Evolutionary conservation across 2,113 vertebrate genomes (phyloP).

Genomic region (Damaliscus lunatus): DNA sequence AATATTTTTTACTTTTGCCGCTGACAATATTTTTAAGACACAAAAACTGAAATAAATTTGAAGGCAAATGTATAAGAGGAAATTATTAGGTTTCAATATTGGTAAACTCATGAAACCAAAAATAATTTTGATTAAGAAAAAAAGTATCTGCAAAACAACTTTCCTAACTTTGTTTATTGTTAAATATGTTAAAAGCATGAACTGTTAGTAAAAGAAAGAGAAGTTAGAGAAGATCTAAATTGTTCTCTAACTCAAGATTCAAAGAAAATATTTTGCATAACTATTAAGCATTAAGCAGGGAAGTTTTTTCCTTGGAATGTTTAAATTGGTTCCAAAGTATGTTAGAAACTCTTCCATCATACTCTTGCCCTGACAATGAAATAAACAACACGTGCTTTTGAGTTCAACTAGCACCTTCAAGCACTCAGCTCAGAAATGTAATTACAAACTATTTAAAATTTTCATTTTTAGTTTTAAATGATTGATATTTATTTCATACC

Average conservation of each 20-base stretch:
- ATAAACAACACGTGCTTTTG: constrained; percentile 20
- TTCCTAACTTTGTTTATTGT: neutral
- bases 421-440: constrained; percentile 35
- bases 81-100: neutral
- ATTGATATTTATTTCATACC: neutral
- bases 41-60: neutral
- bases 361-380: neutral
- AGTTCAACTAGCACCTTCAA: constrained; percentile 1
- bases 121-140: neutral
- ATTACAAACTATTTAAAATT: constrained; percentile 59
- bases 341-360: neutral
- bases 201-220: neutral
- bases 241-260: neutral
- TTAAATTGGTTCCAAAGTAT: neutral
- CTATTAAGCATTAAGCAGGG: neutral
- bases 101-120: neutral
- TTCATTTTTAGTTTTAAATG: neutral
- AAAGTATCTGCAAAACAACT: neutral
- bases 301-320: neutral
- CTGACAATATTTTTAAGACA: neutral
- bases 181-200: neutral
- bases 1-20: neutral
- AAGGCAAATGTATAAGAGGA: neutral
- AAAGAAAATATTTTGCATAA: neutral
- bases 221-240: neutral